Evolutionary conservation across 2,888 invertebrate species (phyloP).

Genomic region (Poecilobothrus nobilitatus): DNA sequence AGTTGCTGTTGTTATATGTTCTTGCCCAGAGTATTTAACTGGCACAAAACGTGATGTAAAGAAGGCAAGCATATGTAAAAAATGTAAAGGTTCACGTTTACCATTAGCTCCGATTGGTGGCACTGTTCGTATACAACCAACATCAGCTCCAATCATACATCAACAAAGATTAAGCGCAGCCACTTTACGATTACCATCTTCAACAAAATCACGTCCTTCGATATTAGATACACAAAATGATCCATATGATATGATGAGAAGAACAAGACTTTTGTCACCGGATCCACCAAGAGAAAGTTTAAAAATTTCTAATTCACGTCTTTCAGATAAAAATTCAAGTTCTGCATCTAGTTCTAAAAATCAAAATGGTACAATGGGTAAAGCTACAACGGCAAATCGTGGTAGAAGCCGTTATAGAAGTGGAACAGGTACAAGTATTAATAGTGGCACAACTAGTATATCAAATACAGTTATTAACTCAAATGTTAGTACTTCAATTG

Average conservation of each 20-base stretch:
- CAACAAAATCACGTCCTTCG: conserved; percentile 53
- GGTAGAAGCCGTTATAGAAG: conserved; percentile 47
- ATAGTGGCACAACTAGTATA: not conserved
- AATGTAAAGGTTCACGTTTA: conserved; percentile 72
- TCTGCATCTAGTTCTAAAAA: conserved; percentile 43
- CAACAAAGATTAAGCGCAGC: conserved; percentile 47
- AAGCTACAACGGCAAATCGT: conserved; percentile 52
- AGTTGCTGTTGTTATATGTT: conserved; percentile 64
- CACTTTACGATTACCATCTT: conserved; percentile 54
- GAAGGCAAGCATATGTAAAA: conserved; percentile 69
- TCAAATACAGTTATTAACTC: not conserved
- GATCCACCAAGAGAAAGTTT: conserved; percentile 31
- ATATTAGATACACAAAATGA: conserved; percentile 59
- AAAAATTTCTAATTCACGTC: conserved; percentile 31
- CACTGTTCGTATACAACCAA: conserved; percentile 51
- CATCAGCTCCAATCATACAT: conserved; percentile 28
- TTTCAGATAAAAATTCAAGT: conserved; percentile 37
- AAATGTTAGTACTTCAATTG: not conserved
- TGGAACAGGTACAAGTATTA: not conserved
- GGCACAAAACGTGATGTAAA: conserved; percentile 67
- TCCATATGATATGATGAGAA: conserved; percentile 76
- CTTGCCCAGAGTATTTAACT: conserved; percentile 70
- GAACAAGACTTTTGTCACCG: conserved; percentile 63
- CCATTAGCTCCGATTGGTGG: conserved; percentile 64
- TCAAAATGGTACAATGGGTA: conserved; percentile 47